These are phyloP conservation scores for Anarsia innoxiella DNA, from an alignment of 2,888 invertebrate genomes.

Conservation along the genomic window DNA sequence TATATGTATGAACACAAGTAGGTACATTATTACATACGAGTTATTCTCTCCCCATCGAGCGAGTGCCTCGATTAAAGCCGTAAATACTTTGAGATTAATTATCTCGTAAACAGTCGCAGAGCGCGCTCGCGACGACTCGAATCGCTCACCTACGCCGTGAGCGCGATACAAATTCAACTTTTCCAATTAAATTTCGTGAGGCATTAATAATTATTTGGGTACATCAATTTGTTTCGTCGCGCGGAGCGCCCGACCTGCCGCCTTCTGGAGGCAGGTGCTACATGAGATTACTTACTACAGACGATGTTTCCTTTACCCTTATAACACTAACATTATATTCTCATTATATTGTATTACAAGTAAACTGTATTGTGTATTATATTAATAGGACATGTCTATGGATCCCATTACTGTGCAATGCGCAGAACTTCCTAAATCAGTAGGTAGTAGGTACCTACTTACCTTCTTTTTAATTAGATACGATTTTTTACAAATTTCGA, in stretches of 20 bases:
- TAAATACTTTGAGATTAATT: slow-evolving; percentile 76
- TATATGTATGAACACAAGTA: too few species aligned
- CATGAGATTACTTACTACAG: slow-evolving; percentile 15
- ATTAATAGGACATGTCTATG: too few species aligned
- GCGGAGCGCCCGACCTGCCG: slow-evolving; percentile 44
- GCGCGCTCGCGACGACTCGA: slow-evolving; percentile 54
- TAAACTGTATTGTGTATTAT: too few species aligned
- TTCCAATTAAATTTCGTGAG: slow-evolving; percentile 78
- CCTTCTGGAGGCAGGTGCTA: slow-evolving; percentile 32
- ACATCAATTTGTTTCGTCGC: slow-evolving; percentile 76
- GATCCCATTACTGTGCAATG: too few species aligned
- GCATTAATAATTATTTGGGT: slow-evolving; percentile 77
- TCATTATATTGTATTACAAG: too few species aligned
- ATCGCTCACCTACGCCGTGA: slow-evolving; percentile 74
- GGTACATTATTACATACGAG: slow-evolving; percentile 66
- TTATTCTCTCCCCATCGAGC: slow-evolving; percentile 66
- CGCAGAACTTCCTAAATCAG: too few species aligned
- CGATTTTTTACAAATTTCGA: too few species aligned
- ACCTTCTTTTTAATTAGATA: too few species aligned
- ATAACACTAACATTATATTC: too few species aligned
- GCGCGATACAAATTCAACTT: slow-evolving; percentile 76
- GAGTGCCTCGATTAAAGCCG: slow-evolving; percentile 73
- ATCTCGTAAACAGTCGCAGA: slow-evolving; percentile 73
- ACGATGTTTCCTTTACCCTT: slow-evolving; percentile 29
- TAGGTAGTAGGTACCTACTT: too few species aligned